Percentiles rank a stretch among this genome's conserved stretches.
phyloP scores from a whole-genome alignment of 1,140 invertebrate genomes.

The Papilio machaon region DNA sequence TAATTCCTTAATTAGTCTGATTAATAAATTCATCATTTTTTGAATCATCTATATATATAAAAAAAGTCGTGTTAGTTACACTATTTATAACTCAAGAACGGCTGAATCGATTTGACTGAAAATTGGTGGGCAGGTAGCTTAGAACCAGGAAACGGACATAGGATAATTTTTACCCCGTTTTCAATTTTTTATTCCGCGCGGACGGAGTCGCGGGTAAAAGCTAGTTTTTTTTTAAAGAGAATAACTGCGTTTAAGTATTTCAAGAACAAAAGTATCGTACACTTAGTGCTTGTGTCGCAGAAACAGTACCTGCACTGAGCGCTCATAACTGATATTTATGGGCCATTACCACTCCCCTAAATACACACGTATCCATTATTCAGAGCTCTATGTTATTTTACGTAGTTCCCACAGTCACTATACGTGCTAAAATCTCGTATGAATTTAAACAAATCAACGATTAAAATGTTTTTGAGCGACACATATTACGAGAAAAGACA shows the following conservation, averaged over 20 bases:
- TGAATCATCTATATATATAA: no score
- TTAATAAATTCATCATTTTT: no score
- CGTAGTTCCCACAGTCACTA: conserved; percentile 25
- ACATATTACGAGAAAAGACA: neutral
- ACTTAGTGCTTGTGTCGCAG: conserved; percentile 1
- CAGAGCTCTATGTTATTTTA: conserved; percentile 23
- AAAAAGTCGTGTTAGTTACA: no score
- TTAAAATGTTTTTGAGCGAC: neutral
- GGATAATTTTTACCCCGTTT: no score
- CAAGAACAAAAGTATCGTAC: neutral
- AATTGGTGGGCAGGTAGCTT: no score
- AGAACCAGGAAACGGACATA: no score
- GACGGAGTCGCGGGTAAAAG: no score
- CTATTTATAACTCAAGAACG: no score
- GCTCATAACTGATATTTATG: conserved; percentile 37
- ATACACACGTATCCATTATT: conserved; percentile 36
- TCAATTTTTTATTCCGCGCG: no score
- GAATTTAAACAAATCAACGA: conserved; percentile 1
- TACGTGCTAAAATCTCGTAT: neutral
- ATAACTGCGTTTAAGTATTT: neutral
- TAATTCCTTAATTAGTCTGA: no score
- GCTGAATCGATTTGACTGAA: no score
- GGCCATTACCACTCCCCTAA: conserved; percentile 35
- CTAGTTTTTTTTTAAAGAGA: no score
- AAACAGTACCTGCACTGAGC: conserved; percentile 24